Percentiles rank a stretch among this genome's conserved stretches.
Conservation (phyloP, 2,113 vertebrate species). For the Chaenogobius annularis region DNA sequence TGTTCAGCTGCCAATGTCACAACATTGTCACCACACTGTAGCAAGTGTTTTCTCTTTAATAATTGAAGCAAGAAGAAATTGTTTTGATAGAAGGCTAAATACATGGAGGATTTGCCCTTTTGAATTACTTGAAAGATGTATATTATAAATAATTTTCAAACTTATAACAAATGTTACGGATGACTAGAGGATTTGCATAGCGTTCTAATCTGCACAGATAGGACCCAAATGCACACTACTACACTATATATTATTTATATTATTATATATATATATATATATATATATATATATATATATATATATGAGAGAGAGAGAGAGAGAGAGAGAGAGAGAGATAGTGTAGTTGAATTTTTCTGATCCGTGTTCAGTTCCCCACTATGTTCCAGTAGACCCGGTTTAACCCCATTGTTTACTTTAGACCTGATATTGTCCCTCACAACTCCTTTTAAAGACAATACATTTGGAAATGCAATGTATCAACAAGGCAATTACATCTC, state of each 20-base stretch:
- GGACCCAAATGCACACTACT: too few species aligned
- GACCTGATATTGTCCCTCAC: too few species aligned
- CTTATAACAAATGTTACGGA: not conserved
- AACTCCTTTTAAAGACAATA: too few species aligned
- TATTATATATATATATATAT: too few species aligned
- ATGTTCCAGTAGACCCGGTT: not conserved
- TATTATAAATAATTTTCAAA: not conserved
- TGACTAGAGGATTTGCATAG: not conserved
- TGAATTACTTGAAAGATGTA: not conserved
- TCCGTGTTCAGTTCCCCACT: too few species aligned
- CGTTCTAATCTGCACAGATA: not conserved
- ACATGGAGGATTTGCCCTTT: not conserved
- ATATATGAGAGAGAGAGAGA: too few species aligned
- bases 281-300: too few species aligned
- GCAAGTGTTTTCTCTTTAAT: constrained; percentile 3
- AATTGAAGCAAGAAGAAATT: constrained; percentile 6
- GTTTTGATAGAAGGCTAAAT: constrained; percentile 2
- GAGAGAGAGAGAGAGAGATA: too few species aligned
- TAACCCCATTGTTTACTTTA: not conserved
- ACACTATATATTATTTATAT: too few species aligned
- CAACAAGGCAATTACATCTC: too few species aligned
- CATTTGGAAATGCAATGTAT: too few species aligned
- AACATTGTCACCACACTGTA: not conserved
- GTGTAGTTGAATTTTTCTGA: too few species aligned
- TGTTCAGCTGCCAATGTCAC: constrained; percentile 11